Percentiles rank a stretch among this genome's conserved stretches.
Evolutionary conservation across 2,797 vertebrate genomes (phyloP).

Genomic region (Pseudochirops cupreus): DNA sequence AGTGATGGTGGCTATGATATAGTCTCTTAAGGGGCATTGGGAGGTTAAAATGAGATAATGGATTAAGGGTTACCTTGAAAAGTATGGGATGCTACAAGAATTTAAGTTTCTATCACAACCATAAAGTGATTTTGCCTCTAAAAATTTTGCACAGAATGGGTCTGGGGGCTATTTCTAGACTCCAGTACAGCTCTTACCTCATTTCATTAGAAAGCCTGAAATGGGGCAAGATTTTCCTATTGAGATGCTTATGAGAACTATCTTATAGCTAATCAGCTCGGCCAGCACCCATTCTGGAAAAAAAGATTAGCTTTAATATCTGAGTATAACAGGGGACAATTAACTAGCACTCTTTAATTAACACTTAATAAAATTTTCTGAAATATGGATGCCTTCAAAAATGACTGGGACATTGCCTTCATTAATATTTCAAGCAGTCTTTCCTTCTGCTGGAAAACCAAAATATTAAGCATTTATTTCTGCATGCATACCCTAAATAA

Average conservation of each 20-base stretch:
- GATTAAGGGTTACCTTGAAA: not conserved
- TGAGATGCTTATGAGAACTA: not conserved
- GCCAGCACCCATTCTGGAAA: slow-evolving; percentile 23
- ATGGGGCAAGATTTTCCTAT: not conserved
- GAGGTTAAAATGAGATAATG: not conserved
- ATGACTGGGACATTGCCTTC: slow-evolving; percentile 45
- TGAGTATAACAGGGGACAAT: slow-evolving; percentile 37
- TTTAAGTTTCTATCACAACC: slow-evolving; percentile 16
- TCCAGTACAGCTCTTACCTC: slow-evolving; percentile 17
- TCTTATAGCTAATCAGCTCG: slow-evolving; percentile 43
- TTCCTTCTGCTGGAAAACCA: slow-evolving; percentile 52
- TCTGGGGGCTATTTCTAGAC: not conserved
- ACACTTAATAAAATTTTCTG: slow-evolving; percentile 59
- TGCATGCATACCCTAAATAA: slow-evolving; percentile 78
- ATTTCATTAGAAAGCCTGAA: not conserved
- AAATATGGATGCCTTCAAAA: slow-evolving; percentile 55
- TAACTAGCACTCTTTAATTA: slow-evolving; percentile 68
- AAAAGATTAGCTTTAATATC: slow-evolving; percentile 25
- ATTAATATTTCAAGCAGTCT: slow-evolving; percentile 69
- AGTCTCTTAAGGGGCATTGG: not conserved
- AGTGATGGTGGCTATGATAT: not conserved
- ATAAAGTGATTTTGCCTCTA: slow-evolving; percentile 26
- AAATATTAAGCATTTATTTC: slow-evolving; percentile 76
- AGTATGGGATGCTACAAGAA: slow-evolving; percentile 41
- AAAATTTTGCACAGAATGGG: slow-evolving; percentile 43